phyloP scores from a whole-genome alignment of 35 echinoderm and acorn worm genomes.

The Stichopus chloronotus region DNA sequence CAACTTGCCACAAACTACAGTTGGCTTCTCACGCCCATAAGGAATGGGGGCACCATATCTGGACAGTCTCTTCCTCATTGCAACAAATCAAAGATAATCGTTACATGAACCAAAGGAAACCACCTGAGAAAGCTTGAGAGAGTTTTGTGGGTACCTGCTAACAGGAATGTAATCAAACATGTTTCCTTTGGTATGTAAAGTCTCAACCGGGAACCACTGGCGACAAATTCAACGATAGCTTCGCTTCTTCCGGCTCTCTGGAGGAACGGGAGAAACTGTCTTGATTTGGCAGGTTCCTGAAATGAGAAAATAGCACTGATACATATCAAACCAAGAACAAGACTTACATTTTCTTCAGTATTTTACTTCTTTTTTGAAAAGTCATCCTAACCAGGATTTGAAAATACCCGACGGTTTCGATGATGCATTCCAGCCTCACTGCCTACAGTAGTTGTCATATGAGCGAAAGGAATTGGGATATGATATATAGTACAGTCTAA shows the following conservation, averaged over 20 bases:
- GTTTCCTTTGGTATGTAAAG: slow-evolving; percentile 96
- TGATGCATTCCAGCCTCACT: too few species aligned
- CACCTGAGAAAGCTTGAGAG: not conserved
- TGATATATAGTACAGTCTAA: too few species aligned
- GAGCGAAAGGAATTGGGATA: too few species aligned
- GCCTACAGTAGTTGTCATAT: too few species aligned
- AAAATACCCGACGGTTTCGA: too few species aligned
- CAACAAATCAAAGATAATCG: too few species aligned
- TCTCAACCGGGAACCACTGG: slow-evolving; percentile 91
- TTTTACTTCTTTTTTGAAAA: not conserved
- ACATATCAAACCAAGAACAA: not conserved
- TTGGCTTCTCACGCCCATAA: too few species aligned
- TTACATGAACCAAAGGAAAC: too few species aligned
- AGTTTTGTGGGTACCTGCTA: slow-evolving; percentile 79
- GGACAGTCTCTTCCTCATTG: too few species aligned
- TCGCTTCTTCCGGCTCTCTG: slow-evolving; percentile 88
- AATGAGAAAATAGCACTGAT: not conserved
- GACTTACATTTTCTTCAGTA: not conserved
- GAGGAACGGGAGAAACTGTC: slow-evolving; percentile 95
- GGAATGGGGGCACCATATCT: too few species aligned
- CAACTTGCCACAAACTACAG: too few species aligned
- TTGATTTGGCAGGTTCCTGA: slow-evolving; percentile 85
- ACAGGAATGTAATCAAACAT: slow-evolving; percentile 96
- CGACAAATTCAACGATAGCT: slow-evolving; percentile 94
- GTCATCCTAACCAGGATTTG: too few species aligned